Evolutionary conservation across 2,888 invertebrate species (phyloP), one percentile per base, ranked within the genome.

Genomic region (Notodonta ziczac): DNA sequence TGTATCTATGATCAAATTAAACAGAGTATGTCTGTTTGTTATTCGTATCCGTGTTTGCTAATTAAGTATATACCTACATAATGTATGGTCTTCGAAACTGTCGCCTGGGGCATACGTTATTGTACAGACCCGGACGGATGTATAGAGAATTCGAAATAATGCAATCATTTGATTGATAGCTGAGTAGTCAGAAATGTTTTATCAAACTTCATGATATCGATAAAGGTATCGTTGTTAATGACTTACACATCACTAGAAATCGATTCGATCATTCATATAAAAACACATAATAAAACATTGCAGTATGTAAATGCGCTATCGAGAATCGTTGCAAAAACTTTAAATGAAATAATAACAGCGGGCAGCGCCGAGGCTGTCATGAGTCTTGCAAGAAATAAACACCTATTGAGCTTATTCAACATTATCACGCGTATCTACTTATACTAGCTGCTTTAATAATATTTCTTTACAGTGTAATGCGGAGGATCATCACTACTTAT

Each of bases 401-500:
- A 72, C 61, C 59, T 67, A 72, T 72, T 68, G 65, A 65, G 60
- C 69, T 61, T 62, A 60, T 68, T 65, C 61, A 61, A 57, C 62
- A 69, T 55, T 59, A 58, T 56, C 14, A 57, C 56, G 61, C 67
- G 59, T 67, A 67, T 61, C 32, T 52, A 16, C 12, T 3, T 16
- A 24, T 24, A n/a, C 13, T 8, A 42, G 8, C 48, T 48, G 2
- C 51, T 14, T 24, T 9, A 7, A 48, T 3, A 5, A 6, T 51
- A 52, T 52, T 52, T 52, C 12, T 13, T 32, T 13, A 13, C 52
- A 12, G 13, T 52, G 16, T 63, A 56, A 44, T 63, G 70, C 65
- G 68, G 73, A 70, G 72, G 75, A 82, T 79, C 78, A 76, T 78
- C 77, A 74, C 75, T 80, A 74, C 78, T 79, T 78, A 77, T 77